phyloP scores from a whole-genome alignment of 1,140 invertebrate genomes.

The Sminthurides bifidus region DNA sequence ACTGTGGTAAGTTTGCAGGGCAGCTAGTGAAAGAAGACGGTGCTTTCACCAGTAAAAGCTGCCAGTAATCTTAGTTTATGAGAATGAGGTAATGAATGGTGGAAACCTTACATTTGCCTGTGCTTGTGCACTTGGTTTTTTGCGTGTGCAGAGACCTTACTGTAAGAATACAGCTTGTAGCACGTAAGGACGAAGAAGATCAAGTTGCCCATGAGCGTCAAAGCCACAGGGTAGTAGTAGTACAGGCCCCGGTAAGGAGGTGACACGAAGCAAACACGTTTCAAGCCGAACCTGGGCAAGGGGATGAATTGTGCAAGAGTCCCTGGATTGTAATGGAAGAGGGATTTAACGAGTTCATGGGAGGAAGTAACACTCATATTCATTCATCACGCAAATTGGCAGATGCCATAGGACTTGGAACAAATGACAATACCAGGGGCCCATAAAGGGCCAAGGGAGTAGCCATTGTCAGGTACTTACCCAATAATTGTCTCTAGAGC shows the following conservation, averaged over 20 bases:
- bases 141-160: neutral
- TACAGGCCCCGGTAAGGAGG: constrained; percentile 3
- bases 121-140: neutral
- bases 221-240: constrained; percentile 13
- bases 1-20: neutral
- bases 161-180: constrained; percentile 4
- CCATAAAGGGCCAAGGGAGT: neutral
- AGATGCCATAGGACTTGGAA: neutral
- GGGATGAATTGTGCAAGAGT: constrained; percentile 3
- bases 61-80: too few relatives aligned
- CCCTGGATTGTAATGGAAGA: neutral
- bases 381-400: neutral
- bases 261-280: constrained; percentile 12
- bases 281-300: constrained; percentile 15
- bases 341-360: neutral
- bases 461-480: neutral
- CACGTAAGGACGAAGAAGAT: constrained; percentile 14
- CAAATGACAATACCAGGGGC: neutral
- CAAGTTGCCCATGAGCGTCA: constrained; percentile 8
- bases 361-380: neutral
- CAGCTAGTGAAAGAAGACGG: too few relatives aligned
- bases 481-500: constrained; percentile 5
- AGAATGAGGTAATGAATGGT: neutral
- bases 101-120: neutral
- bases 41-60: too few relatives aligned